phyloP scores from a whole-genome alignment of 2,888 invertebrate species.

The Tetranychus truncatus region DNA sequence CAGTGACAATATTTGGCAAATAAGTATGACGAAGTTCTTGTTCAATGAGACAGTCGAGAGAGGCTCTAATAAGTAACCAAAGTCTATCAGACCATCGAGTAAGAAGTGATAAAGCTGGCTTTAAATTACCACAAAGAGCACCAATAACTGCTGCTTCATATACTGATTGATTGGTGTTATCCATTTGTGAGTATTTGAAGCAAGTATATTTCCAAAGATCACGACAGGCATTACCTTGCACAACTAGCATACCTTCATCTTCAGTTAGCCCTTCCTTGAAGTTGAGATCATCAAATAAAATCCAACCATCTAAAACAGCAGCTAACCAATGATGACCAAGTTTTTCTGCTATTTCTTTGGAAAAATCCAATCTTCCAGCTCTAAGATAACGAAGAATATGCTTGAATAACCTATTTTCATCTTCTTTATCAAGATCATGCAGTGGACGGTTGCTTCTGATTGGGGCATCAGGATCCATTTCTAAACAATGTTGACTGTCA shows the following conservation, averaged over 20 bases:
- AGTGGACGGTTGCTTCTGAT: constrained; percentile 53
- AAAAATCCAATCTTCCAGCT: constrained; percentile 61
- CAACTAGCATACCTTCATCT: constrained; percentile 37
- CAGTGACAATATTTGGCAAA: constrained; percentile 6
- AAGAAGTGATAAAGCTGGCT: constrained; percentile 53
- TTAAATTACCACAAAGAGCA: constrained; percentile 61
- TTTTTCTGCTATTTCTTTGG: constrained; percentile 55
- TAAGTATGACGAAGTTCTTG: constrained; percentile 46
- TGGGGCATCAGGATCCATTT: constrained; percentile 75
- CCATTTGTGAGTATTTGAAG: constrained; percentile 38
- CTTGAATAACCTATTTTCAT: constrained; percentile 45
- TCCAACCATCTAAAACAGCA: constrained; percentile 75
- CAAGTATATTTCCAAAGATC: constrained; percentile 41
- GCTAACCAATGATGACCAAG: constrained; percentile 83
- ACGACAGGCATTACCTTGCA: constrained; percentile 55
- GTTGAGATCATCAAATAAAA: constrained; percentile 59
- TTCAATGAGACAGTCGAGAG: constrained; percentile 56
- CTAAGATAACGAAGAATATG: constrained; percentile 56
- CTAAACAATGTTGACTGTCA: constrained; percentile 23
- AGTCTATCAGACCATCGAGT: constrained; percentile 70
- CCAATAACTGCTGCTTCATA: constrained; percentile 48
- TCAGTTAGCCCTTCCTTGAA: constrained; percentile 32
- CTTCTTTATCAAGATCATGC: constrained; percentile 69
- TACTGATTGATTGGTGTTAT: constrained; percentile 18
- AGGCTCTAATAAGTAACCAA: constrained; percentile 63